phyloP scores from a whole-genome alignment of 2,888 invertebrate species.

The Pseudoips prasinana region DNA sequence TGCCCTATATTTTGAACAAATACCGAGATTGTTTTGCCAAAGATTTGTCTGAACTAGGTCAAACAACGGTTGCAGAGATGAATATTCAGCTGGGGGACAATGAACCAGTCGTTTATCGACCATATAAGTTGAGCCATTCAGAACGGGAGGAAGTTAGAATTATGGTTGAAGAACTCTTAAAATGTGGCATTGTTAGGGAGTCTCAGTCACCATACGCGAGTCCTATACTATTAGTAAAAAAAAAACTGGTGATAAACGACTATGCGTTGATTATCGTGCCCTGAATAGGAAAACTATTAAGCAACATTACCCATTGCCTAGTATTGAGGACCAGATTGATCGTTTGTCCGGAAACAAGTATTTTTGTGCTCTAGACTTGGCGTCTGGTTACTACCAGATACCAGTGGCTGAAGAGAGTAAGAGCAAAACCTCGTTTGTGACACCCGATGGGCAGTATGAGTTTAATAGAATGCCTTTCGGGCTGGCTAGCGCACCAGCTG shows the following conservation, averaged over 20 bases:
- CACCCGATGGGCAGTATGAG: conserved; percentile 10
- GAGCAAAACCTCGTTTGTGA: conserved; percentile 3
- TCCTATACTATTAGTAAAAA: conserved; percentile 2
- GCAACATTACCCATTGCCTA: conserved; percentile 3
- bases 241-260: conserved; percentile 6
- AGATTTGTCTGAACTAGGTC: not conserved
- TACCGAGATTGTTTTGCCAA: not conserved
- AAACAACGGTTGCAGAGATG: not conserved
- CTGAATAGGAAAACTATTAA: conserved; percentile 1
- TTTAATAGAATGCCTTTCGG: conserved; percentile 12
- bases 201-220: conserved; percentile 2
- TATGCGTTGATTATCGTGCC: not conserved
- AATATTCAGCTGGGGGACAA: not conserved
- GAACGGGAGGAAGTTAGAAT: not conserved
- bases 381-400: not conserved
- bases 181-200: conserved; percentile 1
- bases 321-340: conserved; percentile 3
- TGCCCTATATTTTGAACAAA: not conserved
- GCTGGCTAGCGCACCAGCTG: conserved; percentile 9
- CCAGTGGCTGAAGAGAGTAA: not conserved
- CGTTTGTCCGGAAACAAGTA: conserved; percentile 1
- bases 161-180: conserved; percentile 1
- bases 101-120: conserved; percentile 1
- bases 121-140: conserved; percentile 1
- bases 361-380: conserved; percentile 1